These are phyloP conservation scores for Clarias macrocephalus DNA, from an alignment of 2,113 vertebrate species.

Conservation along the genomic window DNA sequence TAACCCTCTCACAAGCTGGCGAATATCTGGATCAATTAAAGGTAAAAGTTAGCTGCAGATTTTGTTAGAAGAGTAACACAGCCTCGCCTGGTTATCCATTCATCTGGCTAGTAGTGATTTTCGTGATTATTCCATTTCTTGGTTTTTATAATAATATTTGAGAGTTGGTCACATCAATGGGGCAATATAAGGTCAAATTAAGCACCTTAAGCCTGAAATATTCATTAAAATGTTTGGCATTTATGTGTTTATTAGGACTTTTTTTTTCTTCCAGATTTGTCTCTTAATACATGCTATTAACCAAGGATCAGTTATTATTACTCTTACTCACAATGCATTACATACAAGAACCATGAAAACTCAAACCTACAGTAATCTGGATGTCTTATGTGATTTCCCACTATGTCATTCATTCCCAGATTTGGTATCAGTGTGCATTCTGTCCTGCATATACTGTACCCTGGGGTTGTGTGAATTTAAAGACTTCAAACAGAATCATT, in stretches of 20 bases:
- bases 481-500: too few species aligned
- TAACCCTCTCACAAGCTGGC: constrained; percentile 65
- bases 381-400: background rate
- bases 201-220: background rate
- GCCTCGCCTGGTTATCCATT: background rate
- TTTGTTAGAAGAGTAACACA: background rate
- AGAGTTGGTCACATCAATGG: background rate
- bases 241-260: background rate
- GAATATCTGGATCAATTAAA: constrained; percentile 76
- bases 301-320: background rate
- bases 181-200: background rate
- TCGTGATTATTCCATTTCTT: background rate
- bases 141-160: background rate
- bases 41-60: constrained; percentile 58
- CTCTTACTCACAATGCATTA: background rate
- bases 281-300: background rate
- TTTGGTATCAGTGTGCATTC: background rate
- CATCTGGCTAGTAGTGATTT: background rate
- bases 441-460: background rate
- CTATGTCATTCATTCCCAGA: background rate
- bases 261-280: too few species aligned
- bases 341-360: background rate
- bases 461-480: too few species aligned
- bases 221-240: background rate
- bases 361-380: background rate